Conservation (phyloP, 2,113 vertebrate species). For the Otis tarda region DNA sequence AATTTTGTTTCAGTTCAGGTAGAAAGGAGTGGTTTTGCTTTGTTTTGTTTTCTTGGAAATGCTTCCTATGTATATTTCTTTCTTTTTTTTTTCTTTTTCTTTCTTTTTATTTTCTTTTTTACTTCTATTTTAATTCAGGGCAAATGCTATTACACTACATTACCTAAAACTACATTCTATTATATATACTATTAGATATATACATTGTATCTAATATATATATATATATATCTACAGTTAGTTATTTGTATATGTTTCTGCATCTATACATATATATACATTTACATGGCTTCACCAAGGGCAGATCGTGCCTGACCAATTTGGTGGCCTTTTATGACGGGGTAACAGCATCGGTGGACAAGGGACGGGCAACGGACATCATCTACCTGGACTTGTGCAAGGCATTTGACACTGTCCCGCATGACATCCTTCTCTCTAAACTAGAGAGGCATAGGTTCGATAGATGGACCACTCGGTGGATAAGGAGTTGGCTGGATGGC, state of each 20-base stretch:
- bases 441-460: no score
- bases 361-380: no score
- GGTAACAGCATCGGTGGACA: no score
- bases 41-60: neutral
- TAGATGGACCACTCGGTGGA: no score
- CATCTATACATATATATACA: rapidly evolving
- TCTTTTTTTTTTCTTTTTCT: rapidly evolving
- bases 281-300: no score
- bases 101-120: neutral
- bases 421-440: no score
- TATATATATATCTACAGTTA: neutral
- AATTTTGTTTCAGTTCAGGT: neutral
- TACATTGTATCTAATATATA: neutral
- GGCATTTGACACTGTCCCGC: no score
- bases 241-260: neutral
- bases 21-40: neutral
- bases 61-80: neutral
- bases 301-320: no score
- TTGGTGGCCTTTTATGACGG: no score
- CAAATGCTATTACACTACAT: neutral
- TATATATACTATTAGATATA: neutral
- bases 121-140: neutral
- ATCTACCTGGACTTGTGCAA: no score
- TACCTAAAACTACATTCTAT: neutral
- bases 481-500: no score